Conservation (phyloP, 2,888 invertebrate genomes). For the Drosophila mulleri region DNA sequence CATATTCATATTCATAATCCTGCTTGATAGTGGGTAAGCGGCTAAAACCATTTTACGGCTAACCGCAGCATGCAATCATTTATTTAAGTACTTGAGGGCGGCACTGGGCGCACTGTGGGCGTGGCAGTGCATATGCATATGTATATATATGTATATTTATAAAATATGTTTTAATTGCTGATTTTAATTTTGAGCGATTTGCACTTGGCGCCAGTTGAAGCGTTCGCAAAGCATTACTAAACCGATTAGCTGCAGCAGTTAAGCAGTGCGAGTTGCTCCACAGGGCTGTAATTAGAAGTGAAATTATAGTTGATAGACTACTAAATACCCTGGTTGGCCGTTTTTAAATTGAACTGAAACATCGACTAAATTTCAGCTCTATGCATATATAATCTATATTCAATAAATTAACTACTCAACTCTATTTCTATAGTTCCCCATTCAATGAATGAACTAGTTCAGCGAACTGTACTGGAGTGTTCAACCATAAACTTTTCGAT, state of each 20-base stretch:
- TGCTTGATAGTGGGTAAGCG: constrained; percentile 44
- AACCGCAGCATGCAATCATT: constrained; percentile 73
- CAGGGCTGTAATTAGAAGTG: constrained; percentile 2
- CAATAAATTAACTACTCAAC: background rate
- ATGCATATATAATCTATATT: background rate
- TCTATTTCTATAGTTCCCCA: background rate
- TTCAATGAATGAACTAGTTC: background rate
- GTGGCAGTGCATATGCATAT: background rate
- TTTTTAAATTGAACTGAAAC: background rate
- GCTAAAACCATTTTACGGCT: constrained; percentile 79
- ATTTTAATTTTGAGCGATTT: constrained; percentile 75
- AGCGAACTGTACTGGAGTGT: background rate
- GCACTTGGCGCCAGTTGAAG: constrained; percentile 68
- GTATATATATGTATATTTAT: constrained; percentile 13
- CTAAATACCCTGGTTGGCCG: constrained; percentile 15
- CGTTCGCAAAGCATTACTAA: constrained; percentile 63
- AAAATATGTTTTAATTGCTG: constrained; percentile 80
- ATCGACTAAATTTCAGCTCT: background rate
- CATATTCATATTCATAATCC: constrained; percentile 37
- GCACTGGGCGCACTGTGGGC: background rate
- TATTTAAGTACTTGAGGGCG: constrained; percentile 60
- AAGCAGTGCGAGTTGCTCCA: background rate
- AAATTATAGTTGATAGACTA: background rate
- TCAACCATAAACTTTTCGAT: background rate
- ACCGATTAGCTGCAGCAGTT: constrained; percentile 55